These are phyloP conservation scores for Tupiocoris notatus DNA, from an alignment of 2,888 invertebrate genomes.

Conservation along the genomic window DNA sequence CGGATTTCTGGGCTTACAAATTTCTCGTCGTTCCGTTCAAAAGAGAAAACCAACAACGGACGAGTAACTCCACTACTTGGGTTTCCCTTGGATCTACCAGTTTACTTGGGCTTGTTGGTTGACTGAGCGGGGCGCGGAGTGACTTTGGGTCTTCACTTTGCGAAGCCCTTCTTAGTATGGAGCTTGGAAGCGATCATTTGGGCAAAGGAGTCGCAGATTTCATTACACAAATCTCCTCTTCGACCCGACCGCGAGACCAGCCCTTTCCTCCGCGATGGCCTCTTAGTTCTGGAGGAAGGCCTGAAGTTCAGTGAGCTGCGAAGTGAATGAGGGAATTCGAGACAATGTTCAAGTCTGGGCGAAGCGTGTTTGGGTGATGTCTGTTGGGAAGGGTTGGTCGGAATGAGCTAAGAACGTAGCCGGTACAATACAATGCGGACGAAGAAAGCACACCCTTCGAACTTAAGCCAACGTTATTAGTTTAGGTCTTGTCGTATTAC, in stretches of 20 bases:
- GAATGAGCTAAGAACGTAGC: background rate
- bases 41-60: slow-evolving; percentile 7
- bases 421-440: background rate
- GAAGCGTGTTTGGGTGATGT: background rate
- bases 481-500: background rate
- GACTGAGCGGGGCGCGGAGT: background rate
- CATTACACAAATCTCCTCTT: slow-evolving; percentile 29
- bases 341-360: slow-evolving; percentile 7
- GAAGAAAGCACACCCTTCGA: background rate
- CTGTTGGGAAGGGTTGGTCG: background rate
- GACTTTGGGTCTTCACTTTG: slow-evolving; percentile 5
- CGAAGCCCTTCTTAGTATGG: slow-evolving; percentile 1
- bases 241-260: background rate
- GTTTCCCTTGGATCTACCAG: background rate
- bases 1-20: no score
- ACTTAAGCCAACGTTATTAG: background rate
- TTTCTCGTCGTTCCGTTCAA: background rate
- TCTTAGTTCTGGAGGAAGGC: background rate
- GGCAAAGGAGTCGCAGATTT: slow-evolving; percentile 20
- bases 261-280: background rate
- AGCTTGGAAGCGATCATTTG: slow-evolving; percentile 11
- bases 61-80: background rate
- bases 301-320: slow-evolving; percentile 28
- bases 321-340: slow-evolving; percentile 16
- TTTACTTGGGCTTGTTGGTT: background rate